Evolutionary conservation across 1,140 invertebrate genomes (phyloP).

Genomic region (Caenorhabditis briggsae): DNA sequence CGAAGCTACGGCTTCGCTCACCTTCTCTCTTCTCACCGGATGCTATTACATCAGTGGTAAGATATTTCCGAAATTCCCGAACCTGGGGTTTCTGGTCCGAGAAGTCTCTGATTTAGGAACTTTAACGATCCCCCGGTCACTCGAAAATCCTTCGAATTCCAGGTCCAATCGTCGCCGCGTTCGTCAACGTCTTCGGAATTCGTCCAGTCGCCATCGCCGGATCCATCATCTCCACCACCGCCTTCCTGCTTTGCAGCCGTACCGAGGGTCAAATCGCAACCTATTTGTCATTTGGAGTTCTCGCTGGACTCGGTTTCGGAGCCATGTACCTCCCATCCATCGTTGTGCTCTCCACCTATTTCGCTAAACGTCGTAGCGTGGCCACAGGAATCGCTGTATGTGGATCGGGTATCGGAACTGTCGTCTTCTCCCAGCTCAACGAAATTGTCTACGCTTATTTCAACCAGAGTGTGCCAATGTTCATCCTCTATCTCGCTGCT

Average conservation of each 20-base stretch:
- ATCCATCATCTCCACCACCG: slow-evolving; percentile 83
- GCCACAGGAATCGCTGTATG: slow-evolving; percentile 93
- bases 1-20: slow-evolving; percentile 84
- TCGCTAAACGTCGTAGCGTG: slow-evolving; percentile 89
- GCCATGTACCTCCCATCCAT: slow-evolving; percentile 91
- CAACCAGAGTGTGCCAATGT: slow-evolving; percentile 69
- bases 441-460: slow-evolving; percentile 63
- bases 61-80: slow-evolving; percentile 67
- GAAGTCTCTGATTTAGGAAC: too few relatives aligned
- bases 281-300: slow-evolving; percentile 87
- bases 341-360: slow-evolving; percentile 91
- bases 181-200: slow-evolving; percentile 89
- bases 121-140: too few relatives aligned
- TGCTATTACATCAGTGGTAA: slow-evolving; percentile 90
- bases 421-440: slow-evolving; percentile 82
- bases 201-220: slow-evolving; percentile 88
- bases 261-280: slow-evolving; percentile 80
- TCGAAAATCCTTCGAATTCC: too few relatives aligned
- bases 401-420: slow-evolving; percentile 90
- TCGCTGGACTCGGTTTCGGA: slow-evolving; percentile 90
- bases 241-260: slow-evolving; percentile 85
- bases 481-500: slow-evolving; percentile 71
- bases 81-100: too few relatives aligned
- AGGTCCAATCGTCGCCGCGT: slow-evolving; percentile 78
- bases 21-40: slow-evolving; percentile 90